Evolutionary conservation across 2,113 vertebrate species (phyloP), one percentile per base, ranked within the genome.

Genomic region (Pluvianellus socialis): DNA sequence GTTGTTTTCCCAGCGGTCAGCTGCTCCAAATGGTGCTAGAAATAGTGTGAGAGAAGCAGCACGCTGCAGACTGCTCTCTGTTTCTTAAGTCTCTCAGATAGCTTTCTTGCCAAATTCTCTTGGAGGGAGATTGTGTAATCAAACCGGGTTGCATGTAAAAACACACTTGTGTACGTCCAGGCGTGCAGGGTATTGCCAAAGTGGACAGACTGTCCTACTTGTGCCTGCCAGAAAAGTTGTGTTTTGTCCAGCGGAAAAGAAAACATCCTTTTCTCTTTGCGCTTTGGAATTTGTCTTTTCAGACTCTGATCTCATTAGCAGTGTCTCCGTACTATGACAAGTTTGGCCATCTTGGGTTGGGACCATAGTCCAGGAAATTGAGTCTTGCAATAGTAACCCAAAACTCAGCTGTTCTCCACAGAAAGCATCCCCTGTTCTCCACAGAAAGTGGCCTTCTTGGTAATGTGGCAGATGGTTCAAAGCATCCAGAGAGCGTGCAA

Each of bases 171-270:
- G 97, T 97, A 91, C 42, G 14, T 97, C 95, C 98, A 96, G 96
- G 96, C 95, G 21, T 91, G 93, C 91, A 28, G 61, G 80, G 70
- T 8, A 24, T 88, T 68, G 94, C 97, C 97, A 93, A 92, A 98
- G 88, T 95, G 98, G 97, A 98, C 98, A 98, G 86, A 90, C 96
- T 97, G 98, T 98, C 96, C 95, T 93, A 70, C 92, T 91, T 26
- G 62, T 82, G 90, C 77, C 92, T 65, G 74, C 97, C 97, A 97
- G 97, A 87, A 87, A 72, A 96, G 56, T 94, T 80, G 66, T 94
- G 98, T 96, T 97, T 85, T 96, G 98, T 98, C 97, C 97, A 75
- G 95, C 10, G 79, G 96, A 96, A 97, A 97, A 92, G 97, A 97
- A 98, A 98, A 97, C 97, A 97, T 94, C 94, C 97, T 95, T 66